A percentile compares a stretch with the other conserved stretches of the same genome.
Evolutionary conservation across 2,797 vertebrate genomes (phyloP).

Genomic region (Tolypeutes matacus): DNA sequence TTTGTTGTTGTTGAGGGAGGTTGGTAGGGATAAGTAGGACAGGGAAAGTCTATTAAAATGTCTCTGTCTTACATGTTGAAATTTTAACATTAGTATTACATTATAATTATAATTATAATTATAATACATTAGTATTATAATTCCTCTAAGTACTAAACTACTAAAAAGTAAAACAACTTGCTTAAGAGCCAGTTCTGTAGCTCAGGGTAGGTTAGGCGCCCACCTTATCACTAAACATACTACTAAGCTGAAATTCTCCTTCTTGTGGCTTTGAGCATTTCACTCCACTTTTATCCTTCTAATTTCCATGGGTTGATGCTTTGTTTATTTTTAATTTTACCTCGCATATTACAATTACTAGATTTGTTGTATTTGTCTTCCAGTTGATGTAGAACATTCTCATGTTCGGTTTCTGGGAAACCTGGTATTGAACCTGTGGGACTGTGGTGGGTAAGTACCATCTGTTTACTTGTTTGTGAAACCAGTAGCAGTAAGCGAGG

Average conservation of each 20-base stretch:
- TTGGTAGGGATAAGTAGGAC: slow-evolving; percentile 16
- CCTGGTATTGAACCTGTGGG: slow-evolving; percentile 98
- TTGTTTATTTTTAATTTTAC: slow-evolving; percentile 63
- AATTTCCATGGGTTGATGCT: slow-evolving; percentile 62
- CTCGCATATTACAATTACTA: slow-evolving; percentile 60
- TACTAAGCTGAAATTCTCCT: slow-evolving; percentile 78
- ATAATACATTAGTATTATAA: too few relatives aligned
- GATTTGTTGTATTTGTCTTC: slow-evolving; percentile 81
- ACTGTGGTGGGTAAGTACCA: slow-evolving; percentile 92
- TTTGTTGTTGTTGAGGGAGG: neutral
- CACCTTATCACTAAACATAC: slow-evolving; percentile 73
- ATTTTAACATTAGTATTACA: slow-evolving; percentile 70
- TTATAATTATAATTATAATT: too few relatives aligned
- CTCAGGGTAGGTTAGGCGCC: slow-evolving; percentile 68
- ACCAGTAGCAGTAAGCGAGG: neutral
- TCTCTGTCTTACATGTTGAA: slow-evolving; percentile 73
- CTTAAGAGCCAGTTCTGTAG: slow-evolving; percentile 67
- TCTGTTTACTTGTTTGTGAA: slow-evolving; percentile 38
- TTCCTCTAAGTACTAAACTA: slow-evolving; percentile 76
- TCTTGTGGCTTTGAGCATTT: slow-evolving; percentile 83
- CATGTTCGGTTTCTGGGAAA: slow-evolving; percentile 98
- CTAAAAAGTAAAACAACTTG: slow-evolving; percentile 76
- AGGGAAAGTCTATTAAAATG: slow-evolving; percentile 65
- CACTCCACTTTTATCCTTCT: slow-evolving; percentile 82
- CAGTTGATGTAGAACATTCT: slow-evolving; percentile 99